Conservation (phyloP, 1,140 invertebrate genomes). For the Meloidogyne floridensis region DNA sequence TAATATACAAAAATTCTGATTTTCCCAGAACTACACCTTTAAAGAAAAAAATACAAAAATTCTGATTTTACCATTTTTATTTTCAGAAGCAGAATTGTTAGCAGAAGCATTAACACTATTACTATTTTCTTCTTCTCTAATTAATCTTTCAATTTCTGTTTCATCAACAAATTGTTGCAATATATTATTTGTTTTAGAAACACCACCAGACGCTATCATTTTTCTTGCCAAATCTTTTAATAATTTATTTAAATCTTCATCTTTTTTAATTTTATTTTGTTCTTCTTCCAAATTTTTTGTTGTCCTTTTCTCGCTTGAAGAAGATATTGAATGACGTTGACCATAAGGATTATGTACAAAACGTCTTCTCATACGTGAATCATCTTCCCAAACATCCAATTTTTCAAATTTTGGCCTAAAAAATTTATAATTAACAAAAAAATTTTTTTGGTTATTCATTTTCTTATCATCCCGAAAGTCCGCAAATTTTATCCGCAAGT, state of each 20-base stretch:
- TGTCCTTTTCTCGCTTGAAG: slow-evolving; percentile 20
- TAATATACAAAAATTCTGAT: not conserved
- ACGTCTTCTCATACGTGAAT: slow-evolving; percentile 86
- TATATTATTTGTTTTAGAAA: slow-evolving; percentile 25
- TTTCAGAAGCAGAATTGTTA: not conserved
- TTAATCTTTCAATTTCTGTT: slow-evolving; percentile 63
- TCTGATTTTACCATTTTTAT: slow-evolving; percentile 3
- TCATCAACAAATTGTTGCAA: slow-evolving; percentile 59
- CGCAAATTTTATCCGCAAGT: too few relatives aligned
- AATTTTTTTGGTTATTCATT: too few relatives aligned
- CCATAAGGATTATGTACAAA: slow-evolving; percentile 90
- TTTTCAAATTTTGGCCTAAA: slow-evolving; percentile 81
- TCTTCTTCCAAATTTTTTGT: slow-evolving; percentile 19
- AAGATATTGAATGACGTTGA: slow-evolving; percentile 34
- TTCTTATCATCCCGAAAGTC: too few relatives aligned
- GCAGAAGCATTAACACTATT: not conserved
- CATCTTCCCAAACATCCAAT: slow-evolving; percentile 97
- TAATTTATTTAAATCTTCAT: slow-evolving; percentile 49
- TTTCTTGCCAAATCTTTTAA: slow-evolving; percentile 53
- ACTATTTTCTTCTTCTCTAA: slow-evolving; percentile 40
- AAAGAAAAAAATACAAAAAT: too few relatives aligned
- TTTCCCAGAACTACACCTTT: too few relatives aligned
- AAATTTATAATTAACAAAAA: not conserved
- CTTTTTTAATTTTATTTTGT: slow-evolving; percentile 19
- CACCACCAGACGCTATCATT: slow-evolving; percentile 29